Evolutionary conservation across 2,797 vertebrate genomes (phyloP), one percentile per base, ranked within the genome.

Genomic region (Eulemur albifrons): DNA sequence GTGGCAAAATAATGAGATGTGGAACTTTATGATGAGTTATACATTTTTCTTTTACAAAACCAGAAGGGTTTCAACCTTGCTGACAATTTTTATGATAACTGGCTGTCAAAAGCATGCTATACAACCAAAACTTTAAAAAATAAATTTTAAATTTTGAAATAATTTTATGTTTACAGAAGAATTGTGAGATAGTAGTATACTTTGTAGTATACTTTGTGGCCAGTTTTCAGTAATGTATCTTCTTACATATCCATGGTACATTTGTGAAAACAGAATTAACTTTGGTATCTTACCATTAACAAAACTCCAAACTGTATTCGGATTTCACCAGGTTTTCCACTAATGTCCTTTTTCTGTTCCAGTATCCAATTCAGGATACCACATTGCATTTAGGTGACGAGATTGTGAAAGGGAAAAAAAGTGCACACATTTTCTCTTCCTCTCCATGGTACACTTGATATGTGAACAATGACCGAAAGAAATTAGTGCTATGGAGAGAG

Each of bases 381-480:
- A 73, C 54, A 86, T 50, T 80, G 76, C 70, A 81, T 61, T 95
- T 45, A 63, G 63, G 59, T n/a, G 84, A 48, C 32, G 70, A 86
- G 82, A 82, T 81, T 89, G 80, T 88, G 27, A 70, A 90, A 69
- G 52, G 20, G 15, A 63, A 45, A 77, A 48, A 59, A 30, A 54
- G 8, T 14, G 9, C 21, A 80, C 52, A 72, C 35, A 38, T 83
- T 94, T 82, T 91, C 61, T 77, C 72, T 61, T 43, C 14, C 12
- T 50, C 70, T 93, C 17, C 48, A 52, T 75, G 84, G 73, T 50
- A 59, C 57, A 17, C 84, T 63, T 93, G 67, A 80, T 63, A 86
- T 84, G 38, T 81, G 92, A 96, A 94, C 80, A 84, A 73, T 32
- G 70, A 92, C 32, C 23, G 35, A 57, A 92, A 96, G 75, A 73